Conservation (phyloP, 30 jellyfish, hydroid and myxozoan species). For the Rhopilema esculentum region DNA sequence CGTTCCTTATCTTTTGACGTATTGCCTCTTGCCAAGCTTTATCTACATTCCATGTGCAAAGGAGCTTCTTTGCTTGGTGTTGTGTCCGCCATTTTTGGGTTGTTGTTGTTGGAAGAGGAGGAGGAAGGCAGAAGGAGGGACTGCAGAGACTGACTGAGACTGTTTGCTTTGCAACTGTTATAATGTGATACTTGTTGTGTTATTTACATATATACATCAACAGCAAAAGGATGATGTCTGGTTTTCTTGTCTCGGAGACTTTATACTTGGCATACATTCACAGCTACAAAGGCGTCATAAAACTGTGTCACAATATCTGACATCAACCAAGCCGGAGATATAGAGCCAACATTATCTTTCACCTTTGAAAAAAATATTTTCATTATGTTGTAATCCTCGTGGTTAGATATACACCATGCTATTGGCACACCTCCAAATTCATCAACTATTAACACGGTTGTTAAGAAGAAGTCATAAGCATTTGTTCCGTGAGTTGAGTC, state of each 20-base stretch:
- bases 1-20: slow-evolving; percentile 10
- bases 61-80: slow-evolving; percentile 33
- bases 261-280: neutral
- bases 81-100: neutral
- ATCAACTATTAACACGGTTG: slow-evolving; percentile 55
- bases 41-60: slow-evolving; percentile 78
- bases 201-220: too few species aligned
- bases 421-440: slow-evolving; percentile 70
- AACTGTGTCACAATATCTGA: neutral
- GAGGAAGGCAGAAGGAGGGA: too few species aligned
- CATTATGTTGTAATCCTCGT: slow-evolving; percentile 6
- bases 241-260: too few species aligned
- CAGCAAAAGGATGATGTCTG: too few species aligned
- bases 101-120: too few species aligned
- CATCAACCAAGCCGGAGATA: slow-evolving; percentile 57
- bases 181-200: too few species aligned
- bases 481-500: slow-evolving; percentile 53
- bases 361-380: slow-evolving; percentile 20
- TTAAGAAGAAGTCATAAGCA: slow-evolving; percentile 55
- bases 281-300: slow-evolving; percentile 15
- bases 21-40: slow-evolving; percentile 63
- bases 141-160: too few species aligned
- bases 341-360: slow-evolving; percentile 31
- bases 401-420: slow-evolving; percentile 63
- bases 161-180: too few species aligned